phyloP scores from a whole-genome alignment of 1,140 invertebrate species.

The Globodera rostochiensis region DNA sequence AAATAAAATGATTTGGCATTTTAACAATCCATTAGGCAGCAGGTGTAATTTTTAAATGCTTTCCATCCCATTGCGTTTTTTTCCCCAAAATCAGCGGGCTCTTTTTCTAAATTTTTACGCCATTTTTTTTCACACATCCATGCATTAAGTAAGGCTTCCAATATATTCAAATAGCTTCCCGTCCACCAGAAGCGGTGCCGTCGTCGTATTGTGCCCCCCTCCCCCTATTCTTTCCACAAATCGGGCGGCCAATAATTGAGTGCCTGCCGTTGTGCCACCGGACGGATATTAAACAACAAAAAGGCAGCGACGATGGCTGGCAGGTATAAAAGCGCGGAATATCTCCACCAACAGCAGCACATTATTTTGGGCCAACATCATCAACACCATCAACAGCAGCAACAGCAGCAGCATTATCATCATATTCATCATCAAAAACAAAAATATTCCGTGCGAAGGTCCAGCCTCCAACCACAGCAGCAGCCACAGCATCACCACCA shows the following conservation, averaged over 20 bases:
- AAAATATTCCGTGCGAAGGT: background rate
- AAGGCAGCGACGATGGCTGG: too few species aligned
- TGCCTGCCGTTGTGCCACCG: background rate
- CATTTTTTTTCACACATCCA: background rate
- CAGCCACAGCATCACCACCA: background rate
- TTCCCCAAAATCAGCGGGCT: background rate
- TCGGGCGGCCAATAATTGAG: background rate
- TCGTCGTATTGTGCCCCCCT: background rate
- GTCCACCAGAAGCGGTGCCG: background rate
- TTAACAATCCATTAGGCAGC: too few species aligned
- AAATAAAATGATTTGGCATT: too few species aligned
- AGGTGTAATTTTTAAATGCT: background rate
- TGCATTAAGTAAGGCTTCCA: background rate
- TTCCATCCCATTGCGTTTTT: background rate
- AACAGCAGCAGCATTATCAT: background rate
- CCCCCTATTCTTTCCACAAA: background rate
- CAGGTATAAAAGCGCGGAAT: background rate
- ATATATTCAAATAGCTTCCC: background rate
- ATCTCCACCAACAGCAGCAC: background rate
- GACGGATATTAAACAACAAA: too few species aligned
- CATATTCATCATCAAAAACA: background rate
- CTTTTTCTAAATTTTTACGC: background rate
- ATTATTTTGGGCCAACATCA: background rate
- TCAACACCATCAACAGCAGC: background rate
- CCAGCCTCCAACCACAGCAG: background rate